Conservation (phyloP, 2,113 vertebrate species). For the Deroptyus accipitrinus region DNA sequence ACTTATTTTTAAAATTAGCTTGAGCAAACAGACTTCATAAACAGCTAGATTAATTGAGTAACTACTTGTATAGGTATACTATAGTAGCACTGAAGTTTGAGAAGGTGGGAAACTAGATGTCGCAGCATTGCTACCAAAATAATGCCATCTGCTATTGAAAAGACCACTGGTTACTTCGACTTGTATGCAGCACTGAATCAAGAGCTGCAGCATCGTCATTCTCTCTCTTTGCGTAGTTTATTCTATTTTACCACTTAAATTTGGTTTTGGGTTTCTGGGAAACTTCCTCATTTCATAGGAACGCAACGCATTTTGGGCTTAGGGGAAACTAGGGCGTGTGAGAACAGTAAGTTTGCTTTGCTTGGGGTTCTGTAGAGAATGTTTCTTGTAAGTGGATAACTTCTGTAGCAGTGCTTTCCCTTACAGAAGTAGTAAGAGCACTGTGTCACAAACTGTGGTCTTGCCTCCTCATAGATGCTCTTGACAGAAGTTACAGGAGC, state of each 20-base stretch:
- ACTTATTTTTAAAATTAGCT: neutral
- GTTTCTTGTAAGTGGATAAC: neutral
- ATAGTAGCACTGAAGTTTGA: neutral
- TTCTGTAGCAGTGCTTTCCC: neutral
- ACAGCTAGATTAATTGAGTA: neutral
- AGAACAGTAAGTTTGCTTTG: neutral
- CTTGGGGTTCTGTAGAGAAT: neutral
- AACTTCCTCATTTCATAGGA: neutral
- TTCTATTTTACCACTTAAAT: neutral
- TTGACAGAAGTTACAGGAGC: neutral
- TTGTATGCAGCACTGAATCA: neutral
- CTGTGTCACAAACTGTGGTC: neutral
- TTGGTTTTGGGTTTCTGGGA: neutral
- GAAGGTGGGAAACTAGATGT: neutral
- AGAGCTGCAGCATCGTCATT: neutral
- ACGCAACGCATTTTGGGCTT: neutral
- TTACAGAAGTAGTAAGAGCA: neutral
- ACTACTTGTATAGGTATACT: neutral
- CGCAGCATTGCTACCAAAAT: neutral
- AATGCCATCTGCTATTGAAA: neutral
- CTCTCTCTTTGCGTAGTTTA: neutral
- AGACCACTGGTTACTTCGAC: neutral
- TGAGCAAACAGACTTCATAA: neutral
- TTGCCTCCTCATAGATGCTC: neutral
- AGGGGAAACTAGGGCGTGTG: rapidly evolving